A percentile compares a stretch with the other conserved stretches of the same genome.
Conservation (phyloP, 2,888 invertebrate genomes). For the Dysmachus trigonus region DNA sequence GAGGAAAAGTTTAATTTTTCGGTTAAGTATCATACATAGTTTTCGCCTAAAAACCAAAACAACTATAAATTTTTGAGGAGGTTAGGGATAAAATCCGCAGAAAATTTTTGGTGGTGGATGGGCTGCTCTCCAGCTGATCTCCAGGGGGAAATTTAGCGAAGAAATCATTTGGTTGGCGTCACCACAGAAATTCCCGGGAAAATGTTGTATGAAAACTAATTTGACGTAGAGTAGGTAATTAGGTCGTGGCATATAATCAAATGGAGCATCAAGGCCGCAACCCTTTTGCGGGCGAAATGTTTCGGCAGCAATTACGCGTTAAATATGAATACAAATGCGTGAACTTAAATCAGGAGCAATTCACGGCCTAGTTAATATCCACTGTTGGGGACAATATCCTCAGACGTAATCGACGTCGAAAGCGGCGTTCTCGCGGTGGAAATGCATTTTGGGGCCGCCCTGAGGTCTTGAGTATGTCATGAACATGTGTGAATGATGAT, state of each 20-base stretch:
- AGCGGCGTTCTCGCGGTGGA: background rate
- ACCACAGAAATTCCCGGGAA: background rate
- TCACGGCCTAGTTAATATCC: background rate
- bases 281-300: background rate
- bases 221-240: background rate
- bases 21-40: background rate
- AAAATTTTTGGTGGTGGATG: background rate
- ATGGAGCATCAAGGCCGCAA: background rate
- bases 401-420: background rate
- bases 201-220: background rate
- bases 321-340: background rate
- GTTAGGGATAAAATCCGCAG: background rate
- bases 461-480: background rate
- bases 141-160: background rate
- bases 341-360: background rate
- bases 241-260: background rate
- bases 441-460: background rate
- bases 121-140: background rate
- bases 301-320: background rate
- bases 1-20: background rate
- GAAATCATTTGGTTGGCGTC: background rate
- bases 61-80: background rate
- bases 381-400: background rate
- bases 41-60: background rate
- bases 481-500: background rate